phyloP scores from a whole-genome alignment of 2,113 vertebrate genomes.

The Seriola rivoliana region DNA sequence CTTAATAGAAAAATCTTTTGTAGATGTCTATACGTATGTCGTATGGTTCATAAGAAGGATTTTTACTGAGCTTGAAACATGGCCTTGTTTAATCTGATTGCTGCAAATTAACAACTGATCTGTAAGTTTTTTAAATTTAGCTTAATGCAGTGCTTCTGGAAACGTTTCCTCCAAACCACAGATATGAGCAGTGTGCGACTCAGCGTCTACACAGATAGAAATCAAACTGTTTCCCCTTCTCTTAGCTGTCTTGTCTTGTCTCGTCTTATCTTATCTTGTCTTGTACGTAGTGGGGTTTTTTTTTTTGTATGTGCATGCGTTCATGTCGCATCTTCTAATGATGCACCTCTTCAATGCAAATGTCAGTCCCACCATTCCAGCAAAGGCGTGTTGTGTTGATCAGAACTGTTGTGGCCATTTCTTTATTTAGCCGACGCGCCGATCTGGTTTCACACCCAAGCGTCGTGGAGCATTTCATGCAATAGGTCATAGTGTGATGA shows the following conservation, averaged over 20 bases:
- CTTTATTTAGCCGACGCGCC: constrained; percentile 79
- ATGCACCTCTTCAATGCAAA: constrained; percentile 60
- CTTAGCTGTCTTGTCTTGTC: not conserved
- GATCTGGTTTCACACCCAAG: constrained; percentile 75
- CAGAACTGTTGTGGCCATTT: constrained; percentile 72
- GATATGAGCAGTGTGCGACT: constrained; percentile 3
- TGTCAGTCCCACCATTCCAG: constrained; percentile 73
- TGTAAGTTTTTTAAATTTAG: not conserved
- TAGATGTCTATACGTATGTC: not conserved
- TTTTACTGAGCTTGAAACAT: not conserved
- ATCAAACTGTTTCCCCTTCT: constrained; percentile 3
- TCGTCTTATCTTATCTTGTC: not conserved
- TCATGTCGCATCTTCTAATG: constrained; percentile 21
- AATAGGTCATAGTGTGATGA: constrained; percentile 79
- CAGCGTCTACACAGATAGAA: not conserved
- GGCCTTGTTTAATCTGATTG: not conserved
- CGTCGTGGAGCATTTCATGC: constrained; percentile 64
- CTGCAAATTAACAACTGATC: not conserved
- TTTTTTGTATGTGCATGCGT: constrained; percentile 35
- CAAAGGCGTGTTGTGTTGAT: constrained; percentile 74
- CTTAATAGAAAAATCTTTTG: not conserved
- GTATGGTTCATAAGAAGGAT: not conserved
- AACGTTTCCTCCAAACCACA: not conserved
- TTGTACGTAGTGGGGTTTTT: constrained; percentile 26
- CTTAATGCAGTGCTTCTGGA: not conserved